Percentiles rank a stretch among this genome's conserved stretches.
These are phyloP conservation scores for Harpagifer antarcticus DNA, from an alignment of 2,797 vertebrate genomes.

Conservation along the genomic window DNA sequence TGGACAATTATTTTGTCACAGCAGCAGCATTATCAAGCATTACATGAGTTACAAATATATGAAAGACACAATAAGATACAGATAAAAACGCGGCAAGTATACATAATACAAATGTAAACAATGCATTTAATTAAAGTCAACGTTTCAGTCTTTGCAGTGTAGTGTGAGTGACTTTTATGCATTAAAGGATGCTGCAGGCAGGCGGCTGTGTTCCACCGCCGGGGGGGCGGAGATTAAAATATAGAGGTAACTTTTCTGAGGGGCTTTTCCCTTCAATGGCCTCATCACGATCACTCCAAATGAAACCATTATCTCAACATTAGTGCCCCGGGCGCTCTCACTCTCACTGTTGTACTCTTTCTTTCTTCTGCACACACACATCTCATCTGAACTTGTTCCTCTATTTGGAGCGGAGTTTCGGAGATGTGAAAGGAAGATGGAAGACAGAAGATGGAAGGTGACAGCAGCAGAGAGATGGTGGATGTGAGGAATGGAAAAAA, in stretches of 20 bases:
- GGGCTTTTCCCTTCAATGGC: slow-evolving; percentile 68
- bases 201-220: too few relatives aligned
- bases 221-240: slow-evolving; percentile 51
- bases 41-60: too few relatives aligned
- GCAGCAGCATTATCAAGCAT: too few relatives aligned
- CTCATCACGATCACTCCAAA: slow-evolving; percentile 72
- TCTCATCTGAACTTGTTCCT: slow-evolving; percentile 44
- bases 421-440: slow-evolving; percentile 47
- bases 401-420: slow-evolving; percentile 38
- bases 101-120: too few relatives aligned
- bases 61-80: too few relatives aligned
- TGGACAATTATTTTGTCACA: too few relatives aligned
- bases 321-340: slow-evolving; percentile 63
- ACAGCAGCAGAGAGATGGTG: slow-evolving; percentile 46
- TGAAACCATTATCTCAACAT: slow-evolving; percentile 78
- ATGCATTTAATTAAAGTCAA: too few relatives aligned
- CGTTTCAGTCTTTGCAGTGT: neutral
- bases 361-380: slow-evolving; percentile 23
- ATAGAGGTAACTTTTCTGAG: slow-evolving; percentile 61
- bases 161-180: slow-evolving; percentile 51
- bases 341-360: slow-evolving; percentile 48
- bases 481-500: slow-evolving; percentile 24
- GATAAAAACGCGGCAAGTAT: too few relatives aligned
- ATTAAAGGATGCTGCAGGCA: slow-evolving; percentile 37
- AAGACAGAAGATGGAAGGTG: slow-evolving; percentile 61